Evolutionary conservation across 2,797 vertebrate genomes (phyloP), one percentile per base, ranked within the genome.

Genomic region (Chanos chanos): DNA sequence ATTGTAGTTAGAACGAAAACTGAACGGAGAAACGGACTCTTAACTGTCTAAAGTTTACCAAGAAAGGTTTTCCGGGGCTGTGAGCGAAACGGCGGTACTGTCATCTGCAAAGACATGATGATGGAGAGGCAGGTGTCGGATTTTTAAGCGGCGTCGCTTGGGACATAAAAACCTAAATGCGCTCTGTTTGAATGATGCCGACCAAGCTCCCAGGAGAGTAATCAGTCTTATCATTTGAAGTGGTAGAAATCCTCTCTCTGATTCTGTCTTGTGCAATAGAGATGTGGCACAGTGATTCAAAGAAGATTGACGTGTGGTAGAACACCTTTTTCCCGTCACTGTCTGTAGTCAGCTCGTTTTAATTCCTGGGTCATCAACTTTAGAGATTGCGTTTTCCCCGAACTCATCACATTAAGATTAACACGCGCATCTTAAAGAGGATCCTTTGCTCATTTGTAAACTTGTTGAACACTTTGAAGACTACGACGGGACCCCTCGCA

Each of bases 401-500:
- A 70, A 61, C 83, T 87, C 83, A 84, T 85, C 87, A 87, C 79
- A 72, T 85, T 79, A 37, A 73, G 70, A 78, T 73, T 57, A 63
- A 79, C 79, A 78, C 78, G 74, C 77, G 73, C 79, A 31, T 77
- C 79, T 85, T 89, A 83, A 86, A 85, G 76, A 83, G 81, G 80
- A 73, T 66, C 75, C 54, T 63, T 19, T 54, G 66, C 37, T 82
- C 84, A 77, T 68, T 82, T 76, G 61, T 62, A 84, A 88, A 90
- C 89, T 87, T 90, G 88, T 89, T 89, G 86, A 85, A 65, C 80
- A 70, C 76, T 50, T 51, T n/a, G n/a, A n/a, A 61, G 64, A 71
- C 59, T 70, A 64, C 70, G 61, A 66, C 62, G 44, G 72, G 58
- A 72, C 60, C 40, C 19, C 55, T 56, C 47, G 49, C 52, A 21